These are phyloP conservation scores for Myrmophylax atrothorax DNA, from an alignment of 2,113 vertebrate genomes.

Conservation along the genomic window DNA sequence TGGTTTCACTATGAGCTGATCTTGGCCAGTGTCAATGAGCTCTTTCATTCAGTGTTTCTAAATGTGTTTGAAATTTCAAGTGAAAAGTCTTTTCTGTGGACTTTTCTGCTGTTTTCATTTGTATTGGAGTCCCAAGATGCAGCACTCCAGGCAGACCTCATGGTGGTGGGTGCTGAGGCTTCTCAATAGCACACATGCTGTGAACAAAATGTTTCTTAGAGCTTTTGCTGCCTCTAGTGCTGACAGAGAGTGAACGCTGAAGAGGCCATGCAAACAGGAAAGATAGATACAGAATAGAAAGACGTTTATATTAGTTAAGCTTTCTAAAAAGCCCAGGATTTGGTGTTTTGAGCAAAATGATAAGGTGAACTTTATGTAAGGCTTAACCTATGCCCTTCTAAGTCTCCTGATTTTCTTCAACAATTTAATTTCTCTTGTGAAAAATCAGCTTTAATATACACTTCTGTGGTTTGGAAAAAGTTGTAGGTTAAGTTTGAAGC, in stretches of 20 bases:
- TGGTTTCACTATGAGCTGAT: background rate
- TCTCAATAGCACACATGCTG: background rate
- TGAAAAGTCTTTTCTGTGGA: background rate
- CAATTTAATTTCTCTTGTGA: background rate
- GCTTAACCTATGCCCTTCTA: background rate
- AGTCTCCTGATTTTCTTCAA: background rate
- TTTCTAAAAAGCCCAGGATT: background rate
- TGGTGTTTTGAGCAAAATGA: background rate
- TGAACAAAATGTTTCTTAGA: background rate
- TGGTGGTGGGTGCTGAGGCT: background rate
- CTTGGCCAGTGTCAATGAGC: background rate
- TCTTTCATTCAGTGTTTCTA: background rate
- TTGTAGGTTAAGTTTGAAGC: conserved; percentile 4
- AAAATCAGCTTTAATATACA: background rate
- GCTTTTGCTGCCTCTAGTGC: background rate
- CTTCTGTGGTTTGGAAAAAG: conserved; percentile 11
- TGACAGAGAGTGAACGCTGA: background rate
- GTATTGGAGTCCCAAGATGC: background rate
- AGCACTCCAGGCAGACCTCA: background rate
- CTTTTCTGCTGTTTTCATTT: background rate
- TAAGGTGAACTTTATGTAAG: background rate
- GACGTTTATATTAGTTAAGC: background rate
- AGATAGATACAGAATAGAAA: background rate
- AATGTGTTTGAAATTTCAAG: background rate
- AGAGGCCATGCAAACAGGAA: background rate